These are phyloP conservation scores for Brachyopa scutellaris DNA, from an alignment of 2,888 invertebrate species.

Conservation along the genomic window DNA sequence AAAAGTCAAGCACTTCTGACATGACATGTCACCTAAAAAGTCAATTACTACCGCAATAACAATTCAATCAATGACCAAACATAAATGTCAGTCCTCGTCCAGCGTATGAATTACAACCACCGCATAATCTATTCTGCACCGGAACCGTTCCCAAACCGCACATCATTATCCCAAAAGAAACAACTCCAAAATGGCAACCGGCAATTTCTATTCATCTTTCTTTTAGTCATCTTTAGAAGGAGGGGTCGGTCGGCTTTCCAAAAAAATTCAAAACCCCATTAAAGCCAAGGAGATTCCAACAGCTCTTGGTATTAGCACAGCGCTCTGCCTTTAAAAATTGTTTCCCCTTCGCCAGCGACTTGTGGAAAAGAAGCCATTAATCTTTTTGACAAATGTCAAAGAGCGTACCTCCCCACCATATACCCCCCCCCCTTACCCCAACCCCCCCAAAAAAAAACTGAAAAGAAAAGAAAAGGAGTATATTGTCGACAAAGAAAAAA, in stretches of 20 bases:
- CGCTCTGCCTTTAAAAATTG: constrained; percentile 24
- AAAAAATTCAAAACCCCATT: constrained; percentile 55
- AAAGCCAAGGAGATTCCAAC: constrained; percentile 45
- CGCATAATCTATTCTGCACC: constrained; percentile 13
- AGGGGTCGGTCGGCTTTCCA: neutral
- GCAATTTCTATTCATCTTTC: constrained; percentile 54
- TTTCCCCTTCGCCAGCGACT: constrained; percentile 30
- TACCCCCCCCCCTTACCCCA: constrained; percentile 1
- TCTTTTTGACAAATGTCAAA: constrained; percentile 71
- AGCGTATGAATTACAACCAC: constrained; percentile 48
- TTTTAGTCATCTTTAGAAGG: neutral
- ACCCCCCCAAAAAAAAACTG: neutral
- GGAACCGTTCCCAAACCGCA: constrained; percentile 22
- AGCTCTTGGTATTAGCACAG: neutral
- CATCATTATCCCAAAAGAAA: constrained; percentile 57
- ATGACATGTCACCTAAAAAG: constrained; percentile 29
- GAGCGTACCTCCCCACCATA: constrained; percentile 24
- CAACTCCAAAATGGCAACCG: constrained; percentile 31
- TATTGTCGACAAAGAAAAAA: constrained; percentile 35
- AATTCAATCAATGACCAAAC: constrained; percentile 66
- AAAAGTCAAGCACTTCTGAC: neutral
- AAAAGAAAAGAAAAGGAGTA: neutral
- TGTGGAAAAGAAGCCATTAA: constrained; percentile 62
- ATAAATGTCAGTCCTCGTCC: constrained; percentile 43
- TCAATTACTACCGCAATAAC: constrained; percentile 51